Evolutionary conservation across 2,888 invertebrate genomes (phyloP), one percentile per base, ranked within the genome.

Genomic region (Helicoverpa assulta): DNA sequence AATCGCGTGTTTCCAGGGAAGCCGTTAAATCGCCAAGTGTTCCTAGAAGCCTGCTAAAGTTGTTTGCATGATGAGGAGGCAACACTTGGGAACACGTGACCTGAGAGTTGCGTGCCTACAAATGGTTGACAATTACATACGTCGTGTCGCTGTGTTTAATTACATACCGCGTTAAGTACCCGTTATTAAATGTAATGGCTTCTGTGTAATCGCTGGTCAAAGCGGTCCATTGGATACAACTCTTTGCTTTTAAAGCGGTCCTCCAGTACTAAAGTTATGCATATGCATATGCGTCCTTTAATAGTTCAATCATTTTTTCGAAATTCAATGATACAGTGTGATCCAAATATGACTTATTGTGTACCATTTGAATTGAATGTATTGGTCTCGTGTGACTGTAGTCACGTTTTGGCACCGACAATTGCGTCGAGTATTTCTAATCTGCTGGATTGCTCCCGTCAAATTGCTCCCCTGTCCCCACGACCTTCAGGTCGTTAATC

Each of bases 131-230:
- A 68, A 73, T 70, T 73, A 65, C 64, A 73, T 68, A 40, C 50
- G 61, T 40, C 62, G 52, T 76, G 72, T 61, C 73, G 55, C 65
- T 37, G 58, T 21, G 65, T 78, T 77, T 67, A 75, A 78, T 77
- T 62, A 73, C 21, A 63, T 8, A 64, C 29, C 18, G 47, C 18
- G 3, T 54, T 52, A 67, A 63, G 51, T 65, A 62, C 62, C 37
- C 14, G 43, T 50, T 70, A 59, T 70, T 70, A 40, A 51, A 62
- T 51, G 40, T 73, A 51, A 77, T 70, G 47, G 52, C 56, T 57
- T 63, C 66, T 67, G 57, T 66, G 37, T 37, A 16, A 12, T 53
- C 29, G 55, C 50, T 53, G 16, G 59, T 60, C 37, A 21, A 57
- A 53, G n/a, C 47, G 21, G 56, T 21, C 43, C 50, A 51, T 58